phyloP scores from a whole-genome alignment of 2,797 vertebrate genomes.

The Dromococcyx pavoninus region DNA sequence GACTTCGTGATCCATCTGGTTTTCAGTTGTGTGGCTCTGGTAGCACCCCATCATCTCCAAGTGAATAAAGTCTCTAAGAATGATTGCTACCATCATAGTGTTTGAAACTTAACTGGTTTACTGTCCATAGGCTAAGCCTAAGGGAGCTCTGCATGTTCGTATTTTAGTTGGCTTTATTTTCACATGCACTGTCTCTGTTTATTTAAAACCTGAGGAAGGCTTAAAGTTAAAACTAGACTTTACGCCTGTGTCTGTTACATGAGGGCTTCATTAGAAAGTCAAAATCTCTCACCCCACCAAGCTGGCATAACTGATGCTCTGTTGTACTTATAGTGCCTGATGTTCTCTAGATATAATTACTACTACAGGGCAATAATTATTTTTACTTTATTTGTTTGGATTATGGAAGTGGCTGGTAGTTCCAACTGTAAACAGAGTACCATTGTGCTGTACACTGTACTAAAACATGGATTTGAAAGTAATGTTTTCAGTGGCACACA shows the following conservation, averaged over 20 bases:
- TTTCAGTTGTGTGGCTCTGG: slow-evolving; percentile 45
- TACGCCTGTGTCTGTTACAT: background rate
- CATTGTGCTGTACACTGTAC: slow-evolving; percentile 2
- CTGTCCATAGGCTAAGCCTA: background rate
- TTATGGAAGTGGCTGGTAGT: background rate
- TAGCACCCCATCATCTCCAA: background rate
- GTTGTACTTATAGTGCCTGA: background rate
- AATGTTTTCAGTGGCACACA: slow-evolving; percentile 63
- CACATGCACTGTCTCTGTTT: background rate
- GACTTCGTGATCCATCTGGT: slow-evolving; percentile 17
- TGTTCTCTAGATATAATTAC: background rate
- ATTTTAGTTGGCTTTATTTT: slow-evolving; percentile 27
- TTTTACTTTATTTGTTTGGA: background rate
- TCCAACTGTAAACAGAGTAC: background rate
- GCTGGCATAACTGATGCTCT: background rate
- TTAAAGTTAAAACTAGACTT: background rate
- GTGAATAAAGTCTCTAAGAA: background rate
- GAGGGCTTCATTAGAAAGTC: background rate
- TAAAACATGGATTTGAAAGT: slow-evolving; percentile 40
- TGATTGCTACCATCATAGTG: background rate
- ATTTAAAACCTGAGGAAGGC: background rate
- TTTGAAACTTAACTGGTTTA: slow-evolving; percentile 11
- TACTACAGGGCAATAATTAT: background rate
- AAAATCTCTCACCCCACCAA: background rate
- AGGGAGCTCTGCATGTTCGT: background rate